Conservation (phyloP, 2,888 invertebrate species). For the Yponomeuta cagnagella region DNA sequence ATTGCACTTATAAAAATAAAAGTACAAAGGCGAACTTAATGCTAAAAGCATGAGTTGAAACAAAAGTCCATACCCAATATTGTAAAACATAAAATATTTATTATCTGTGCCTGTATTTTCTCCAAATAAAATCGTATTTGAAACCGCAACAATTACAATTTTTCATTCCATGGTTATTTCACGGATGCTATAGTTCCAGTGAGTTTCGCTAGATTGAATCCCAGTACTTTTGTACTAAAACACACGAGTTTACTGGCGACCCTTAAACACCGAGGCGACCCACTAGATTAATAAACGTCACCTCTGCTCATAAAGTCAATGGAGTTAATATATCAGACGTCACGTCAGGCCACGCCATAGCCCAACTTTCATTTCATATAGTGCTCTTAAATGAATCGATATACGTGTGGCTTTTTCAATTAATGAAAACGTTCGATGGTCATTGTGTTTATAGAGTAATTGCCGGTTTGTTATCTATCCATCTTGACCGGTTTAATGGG, state of each 20-base stretch:
- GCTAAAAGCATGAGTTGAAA: no score
- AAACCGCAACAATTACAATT: no score
- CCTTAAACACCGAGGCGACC: slow-evolving; percentile 32
- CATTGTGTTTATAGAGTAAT: slow-evolving; percentile 71
- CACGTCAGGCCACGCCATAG: slow-evolving; percentile 55
- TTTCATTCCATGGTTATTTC: no score
- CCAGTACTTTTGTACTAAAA: background rate
- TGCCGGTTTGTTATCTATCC: slow-evolving; percentile 70
- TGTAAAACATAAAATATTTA: no score
- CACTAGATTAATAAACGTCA: slow-evolving; percentile 65
- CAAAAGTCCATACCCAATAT: no score
- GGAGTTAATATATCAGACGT: slow-evolving; percentile 61
- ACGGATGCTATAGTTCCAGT: no score
- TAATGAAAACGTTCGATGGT: slow-evolving; percentile 71
- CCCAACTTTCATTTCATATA: slow-evolving; percentile 68
- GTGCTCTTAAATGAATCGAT: slow-evolving; percentile 67
- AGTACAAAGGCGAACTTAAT: no score
- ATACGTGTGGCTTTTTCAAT: slow-evolving; percentile 66
- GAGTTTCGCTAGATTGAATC: no score
- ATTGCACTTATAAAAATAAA: no score
- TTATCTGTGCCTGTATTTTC: no score
- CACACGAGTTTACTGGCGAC: background rate
- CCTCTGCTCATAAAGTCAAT: slow-evolving; percentile 61
- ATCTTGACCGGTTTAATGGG: slow-evolving; percentile 71
- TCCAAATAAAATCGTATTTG: no score